Conservation (phyloP, 1,140 invertebrate species). For the Gonioctena quinquepunctata region DNA sequence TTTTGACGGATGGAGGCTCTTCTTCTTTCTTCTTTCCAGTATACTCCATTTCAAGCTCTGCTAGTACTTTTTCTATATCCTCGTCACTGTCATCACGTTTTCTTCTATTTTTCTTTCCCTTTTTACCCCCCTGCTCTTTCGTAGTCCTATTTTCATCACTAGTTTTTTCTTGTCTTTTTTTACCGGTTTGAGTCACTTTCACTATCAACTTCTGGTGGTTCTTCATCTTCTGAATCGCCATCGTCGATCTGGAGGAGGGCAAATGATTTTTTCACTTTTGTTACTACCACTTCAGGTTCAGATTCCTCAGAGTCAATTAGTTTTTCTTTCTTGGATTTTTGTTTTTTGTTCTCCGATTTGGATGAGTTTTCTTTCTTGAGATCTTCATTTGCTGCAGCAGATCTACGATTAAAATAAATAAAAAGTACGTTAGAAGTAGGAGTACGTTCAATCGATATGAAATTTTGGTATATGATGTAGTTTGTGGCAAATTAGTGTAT, state of each 20-base stretch:
- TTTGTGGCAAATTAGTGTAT: too few relatives aligned
- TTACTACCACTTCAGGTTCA: slow-evolving; percentile 47
- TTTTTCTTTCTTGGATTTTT: slow-evolving; percentile 53
- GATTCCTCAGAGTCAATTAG: slow-evolving; percentile 53
- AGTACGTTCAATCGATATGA: too few relatives aligned
- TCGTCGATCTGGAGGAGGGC: slow-evolving; percentile 55
- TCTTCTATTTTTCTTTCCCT: slow-evolving; percentile 72
- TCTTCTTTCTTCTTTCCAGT: slow-evolving; percentile 49
- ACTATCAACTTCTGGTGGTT: slow-evolving; percentile 55
- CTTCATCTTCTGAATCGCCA: slow-evolving; percentile 53
- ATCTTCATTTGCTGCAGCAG: slow-evolving; percentile 45
- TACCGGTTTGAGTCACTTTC: slow-evolving; percentile 56
- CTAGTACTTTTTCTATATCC: slow-evolving; percentile 82
- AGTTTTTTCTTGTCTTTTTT: slow-evolving; percentile 62
- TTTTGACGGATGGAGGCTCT: not conserved
- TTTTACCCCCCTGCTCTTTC: slow-evolving; percentile 63
- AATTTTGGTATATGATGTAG: too few relatives aligned
- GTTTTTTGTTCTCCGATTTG: slow-evolving; percentile 45
- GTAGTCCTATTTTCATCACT: slow-evolving; percentile 58
- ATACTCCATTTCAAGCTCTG: slow-evolving; percentile 79
- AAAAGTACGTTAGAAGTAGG: not conserved
- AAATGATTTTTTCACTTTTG: slow-evolving; percentile 51
- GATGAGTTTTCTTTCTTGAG: slow-evolving; percentile 41
- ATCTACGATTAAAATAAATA: slow-evolving; percentile 33
- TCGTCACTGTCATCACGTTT: slow-evolving; percentile 81